These are phyloP conservation scores for Epicauta chinensis DNA, from an alignment of 1,140 invertebrate genomes.

Conservation along the genomic window DNA sequence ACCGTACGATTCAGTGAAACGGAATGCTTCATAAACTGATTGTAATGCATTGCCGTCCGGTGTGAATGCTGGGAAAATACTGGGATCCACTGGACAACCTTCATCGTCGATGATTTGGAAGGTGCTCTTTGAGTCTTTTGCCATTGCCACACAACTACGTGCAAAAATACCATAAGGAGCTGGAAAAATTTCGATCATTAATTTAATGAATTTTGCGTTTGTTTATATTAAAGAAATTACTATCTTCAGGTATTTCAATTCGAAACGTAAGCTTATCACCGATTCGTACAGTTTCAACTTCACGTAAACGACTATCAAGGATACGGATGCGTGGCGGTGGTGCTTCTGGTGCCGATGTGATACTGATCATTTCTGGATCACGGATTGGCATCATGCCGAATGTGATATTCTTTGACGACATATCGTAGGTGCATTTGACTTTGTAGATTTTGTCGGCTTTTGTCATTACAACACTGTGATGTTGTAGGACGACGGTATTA, in stretches of 20 bases:
- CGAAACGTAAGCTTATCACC: conserved; percentile 92
- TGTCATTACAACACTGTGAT: conserved; percentile 94
- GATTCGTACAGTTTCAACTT: conserved; percentile 90
- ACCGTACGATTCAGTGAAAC: conserved; percentile 93
- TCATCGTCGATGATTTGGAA: conserved; percentile 95
- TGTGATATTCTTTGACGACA: conserved; percentile 93
- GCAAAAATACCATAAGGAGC: conserved; percentile 95
- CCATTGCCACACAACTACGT: conserved; percentile 92
- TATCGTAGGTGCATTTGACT: conserved; percentile 93
- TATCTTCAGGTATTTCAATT: conserved; percentile 93
- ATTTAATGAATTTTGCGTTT: conserved; percentile 16
- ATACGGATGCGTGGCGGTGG: conserved; percentile 90
- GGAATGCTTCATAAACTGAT: conserved; percentile 88
- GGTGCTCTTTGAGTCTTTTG: conserved; percentile 91
- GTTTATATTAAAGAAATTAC: conserved; percentile 53
- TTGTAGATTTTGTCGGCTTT: conserved; percentile 97
- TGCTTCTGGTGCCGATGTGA: conserved; percentile 89
- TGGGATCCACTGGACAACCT: conserved; percentile 88
- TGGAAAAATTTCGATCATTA: too few relatives aligned
- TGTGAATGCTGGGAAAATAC: conserved; percentile 86
- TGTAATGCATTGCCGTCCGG: conserved; percentile 84
- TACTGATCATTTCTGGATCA: conserved; percentile 91
- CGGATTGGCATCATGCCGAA: conserved; percentile 97
- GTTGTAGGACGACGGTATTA: conserved; percentile 90
- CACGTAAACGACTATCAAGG: conserved; percentile 72